Base-by-base conservation (phyloP, 2,797 vertebrate species). In the Myripristis jacobus region DNA sequence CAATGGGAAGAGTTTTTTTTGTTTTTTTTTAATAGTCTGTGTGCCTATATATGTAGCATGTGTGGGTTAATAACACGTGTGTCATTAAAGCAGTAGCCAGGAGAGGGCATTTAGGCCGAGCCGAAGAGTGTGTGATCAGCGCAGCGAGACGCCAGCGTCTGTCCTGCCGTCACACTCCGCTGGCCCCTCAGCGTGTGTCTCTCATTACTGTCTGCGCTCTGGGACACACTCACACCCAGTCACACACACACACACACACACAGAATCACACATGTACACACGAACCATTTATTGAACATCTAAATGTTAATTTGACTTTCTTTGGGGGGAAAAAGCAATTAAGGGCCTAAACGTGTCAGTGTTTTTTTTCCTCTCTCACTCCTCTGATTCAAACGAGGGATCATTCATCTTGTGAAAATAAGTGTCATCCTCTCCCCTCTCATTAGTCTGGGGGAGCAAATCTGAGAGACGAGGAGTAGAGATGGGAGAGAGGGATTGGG, bases 231-330 rank as follows among this genome's bases (percentile, higher is more conserved):
- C 66, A 70, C 57, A 64, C 54, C 56, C 54, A 48, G 41, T 67
- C 68, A 41, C 75, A 53, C 44, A 54, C 70, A 69, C 44, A 75
- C 66, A 70, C 54, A 25, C 47, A 61, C 24, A 52, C 31, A 47
- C 9, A 2, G 61, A 62, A 41, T 51, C 73, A 27, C 48, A 27
- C 31, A 13, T n/a, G 56, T 66, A 76, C 75, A 74, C 73, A 70
- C 73, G 66, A 69, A 87, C 70, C 80, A 90, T 75, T 82, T 76
- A 85, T 47, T 73, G 65, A 84, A 88, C 77, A 88, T 84, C 74
- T 87, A 88, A 90, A 89, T 88, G 75, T 89, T 89, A 80, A 90
- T 91, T 88, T 87, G 77, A 79, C 60, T 83, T 88, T 88, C 70
- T 84, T 81, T 72, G 48, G 60, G 73, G 50, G 69, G 66, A 3